A percentile compares a stretch with the other conserved stretches of the same genome.
Evolutionary conservation across 2,888 invertebrate genomes (phyloP).

Genomic region (Prionchulus punctatus): DNA sequence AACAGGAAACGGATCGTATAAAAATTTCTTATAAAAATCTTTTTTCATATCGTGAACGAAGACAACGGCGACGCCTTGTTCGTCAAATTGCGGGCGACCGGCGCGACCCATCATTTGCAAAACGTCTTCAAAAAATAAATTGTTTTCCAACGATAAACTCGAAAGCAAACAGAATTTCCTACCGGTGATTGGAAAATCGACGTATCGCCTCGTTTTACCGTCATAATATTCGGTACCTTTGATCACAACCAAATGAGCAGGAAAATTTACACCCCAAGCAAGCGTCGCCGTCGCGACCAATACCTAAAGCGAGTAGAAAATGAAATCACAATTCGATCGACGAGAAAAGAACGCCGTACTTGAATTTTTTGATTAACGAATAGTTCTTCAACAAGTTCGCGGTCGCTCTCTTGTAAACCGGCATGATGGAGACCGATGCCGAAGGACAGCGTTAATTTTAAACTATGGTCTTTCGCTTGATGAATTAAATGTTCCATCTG

Average conservation of each 20-base stretch:
- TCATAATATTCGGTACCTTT: constrained; percentile 98
- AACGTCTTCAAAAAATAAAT: constrained; percentile 50
- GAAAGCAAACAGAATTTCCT: constrained; percentile 4
- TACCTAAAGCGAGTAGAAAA: constrained; percentile 45
- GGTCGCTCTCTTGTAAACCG: constrained; percentile 77
- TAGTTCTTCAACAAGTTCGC: constrained; percentile 75
- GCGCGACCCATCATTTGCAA: constrained; percentile 99
- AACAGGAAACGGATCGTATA: constrained; percentile 97
- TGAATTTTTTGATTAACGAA: constrained; percentile 90
- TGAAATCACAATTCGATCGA: not conserved
- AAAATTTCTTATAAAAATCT: constrained; percentile 93
- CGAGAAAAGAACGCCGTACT: constrained; percentile 35
- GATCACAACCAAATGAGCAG: constrained; percentile 90
- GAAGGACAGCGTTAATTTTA: constrained; percentile 80
- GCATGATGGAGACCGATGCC: constrained; percentile 98
- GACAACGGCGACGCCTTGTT: constrained; percentile 52
- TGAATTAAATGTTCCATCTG: constrained; percentile 51
- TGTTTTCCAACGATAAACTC: too few species aligned
- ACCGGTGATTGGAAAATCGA: constrained; percentile 94
- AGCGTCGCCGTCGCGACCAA: constrained; percentile 88
- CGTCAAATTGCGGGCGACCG: constrained; percentile 90
- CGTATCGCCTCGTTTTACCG: constrained; percentile 83
- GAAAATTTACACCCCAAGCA: constrained; percentile 99
- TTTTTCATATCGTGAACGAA: constrained; percentile 86
- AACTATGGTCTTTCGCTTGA: constrained; percentile 57